phyloP scores from a whole-genome alignment of 2,888 invertebrate species.

The Archaeoteleia sp. region DNA sequence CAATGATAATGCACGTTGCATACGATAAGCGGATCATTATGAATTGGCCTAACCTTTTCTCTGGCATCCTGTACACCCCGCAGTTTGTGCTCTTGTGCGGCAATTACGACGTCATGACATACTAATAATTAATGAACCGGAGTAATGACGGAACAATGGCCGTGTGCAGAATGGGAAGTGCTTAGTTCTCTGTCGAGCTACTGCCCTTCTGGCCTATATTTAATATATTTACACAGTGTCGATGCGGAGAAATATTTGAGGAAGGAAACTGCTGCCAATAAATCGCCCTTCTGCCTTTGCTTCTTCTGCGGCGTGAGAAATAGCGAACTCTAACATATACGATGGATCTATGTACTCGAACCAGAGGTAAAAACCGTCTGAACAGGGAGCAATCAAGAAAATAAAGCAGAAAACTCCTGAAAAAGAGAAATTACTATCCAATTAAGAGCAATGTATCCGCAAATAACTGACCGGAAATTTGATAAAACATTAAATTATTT shows the following conservation, averaged over 20 bases:
- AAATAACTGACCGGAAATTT: slow-evolving; percentile 5
- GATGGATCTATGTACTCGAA: slow-evolving; percentile 5
- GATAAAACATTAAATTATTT: slow-evolving; percentile 17
- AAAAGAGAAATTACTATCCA: slow-evolving; percentile 13
- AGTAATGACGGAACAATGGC: slow-evolving; percentile 72
- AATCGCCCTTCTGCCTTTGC: slow-evolving; percentile 15
- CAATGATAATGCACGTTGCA: slow-evolving; percentile 65
- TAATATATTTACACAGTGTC: slow-evolving; percentile 59
- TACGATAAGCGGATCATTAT: slow-evolving; percentile 63
- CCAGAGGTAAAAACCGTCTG: slow-evolving; percentile 1
- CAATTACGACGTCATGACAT: slow-evolving; percentile 70
- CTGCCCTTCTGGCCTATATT: slow-evolving; percentile 72
- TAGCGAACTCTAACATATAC: no score
- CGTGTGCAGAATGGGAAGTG: slow-evolving; percentile 67
- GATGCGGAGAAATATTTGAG: slow-evolving; percentile 27
- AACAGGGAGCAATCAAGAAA: slow-evolving; percentile 2
- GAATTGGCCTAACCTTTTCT: slow-evolving; percentile 69
- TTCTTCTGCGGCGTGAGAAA: slow-evolving; percentile 16
- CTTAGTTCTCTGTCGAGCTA: slow-evolving; percentile 67
- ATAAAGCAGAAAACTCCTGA: neutral
- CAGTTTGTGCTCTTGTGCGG: slow-evolving; percentile 66
- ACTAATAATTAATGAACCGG: slow-evolving; percentile 73
- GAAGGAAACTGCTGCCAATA: slow-evolving; percentile 34
- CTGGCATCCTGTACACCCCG: slow-evolving; percentile 70
- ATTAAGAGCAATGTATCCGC: slow-evolving; percentile 13